Evolutionary conservation across 2,113 vertebrate genomes (phyloP), one percentile per base, ranked within the genome.

Genomic region (Salminus brasiliensis): DNA sequence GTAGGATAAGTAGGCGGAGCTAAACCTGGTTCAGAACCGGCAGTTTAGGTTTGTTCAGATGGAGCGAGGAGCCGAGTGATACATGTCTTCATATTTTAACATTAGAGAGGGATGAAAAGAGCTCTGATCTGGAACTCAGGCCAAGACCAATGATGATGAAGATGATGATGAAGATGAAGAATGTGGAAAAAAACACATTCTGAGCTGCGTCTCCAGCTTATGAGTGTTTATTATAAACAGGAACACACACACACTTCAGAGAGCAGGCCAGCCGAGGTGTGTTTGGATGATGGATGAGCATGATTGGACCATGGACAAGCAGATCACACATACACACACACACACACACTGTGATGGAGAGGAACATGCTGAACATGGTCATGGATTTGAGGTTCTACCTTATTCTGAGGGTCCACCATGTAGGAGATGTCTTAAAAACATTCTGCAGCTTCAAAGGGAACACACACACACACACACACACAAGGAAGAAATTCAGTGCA

Each of bases 361-460:
- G 68, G 60, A 74, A 83, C 18, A 59, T 52, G 45, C 49, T 30
- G n/a, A 62, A 41, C n/a, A 41, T 69, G 34, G 7, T 30, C 16
- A 59, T 3, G 2, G 30, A 11, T 55, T 23, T 6, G 25, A 23
- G 29, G n/a, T 12, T 82, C 84, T 93, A 94, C 93, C 92, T 94
- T 94, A 88, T 91, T 93, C 53, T 92, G 92, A 23, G 91, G 90
- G 81, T 94, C 93, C 84, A 93, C 92, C 91, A 94, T 86, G 88
- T 93, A 93, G 88, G 91, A 94, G 85, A 92, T 89, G 85, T 94
- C 92, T 92, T 93, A 91, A 91, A 92, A 86, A 92, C 91, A 88
- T 90, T 92, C 87, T 94, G 93, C 91, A 93, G 92, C 90, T 91
- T 91, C 74, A 63, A 60, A 84, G 82, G 89, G 83, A 75, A 91